Evolutionary conservation across 2,113 vertebrate genomes (phyloP), one percentile per base, ranked within the genome.

Genomic region (Cyprinodon tularosa): DNA sequence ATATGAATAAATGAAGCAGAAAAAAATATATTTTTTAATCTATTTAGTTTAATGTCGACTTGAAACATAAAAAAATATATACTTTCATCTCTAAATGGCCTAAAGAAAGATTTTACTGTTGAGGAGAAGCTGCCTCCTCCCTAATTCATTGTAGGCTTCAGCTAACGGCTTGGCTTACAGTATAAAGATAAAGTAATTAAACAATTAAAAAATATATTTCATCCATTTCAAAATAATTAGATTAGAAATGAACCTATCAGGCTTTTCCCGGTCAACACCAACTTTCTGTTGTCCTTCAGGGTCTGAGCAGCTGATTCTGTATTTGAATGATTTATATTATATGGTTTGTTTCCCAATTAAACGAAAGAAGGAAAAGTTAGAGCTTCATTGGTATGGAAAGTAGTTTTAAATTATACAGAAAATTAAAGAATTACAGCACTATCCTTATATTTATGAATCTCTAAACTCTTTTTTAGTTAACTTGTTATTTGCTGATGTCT

Each of bases 31-130:
- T 72, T 72, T 82, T 66, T 82, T 71, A 62, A 82, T 76, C 20
- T 53, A 9, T 79, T 78, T 53, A 62, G 72, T 60, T 76, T 60
- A 72, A 53, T 4, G 29, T 70, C 72, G 74, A 85, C 47, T 38
- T 63, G 65, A 40, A 85, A 80, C 77, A 63, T n/a, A 1, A 57
- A n/a, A 57, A 3, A 66, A 61, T 66, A 37, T 63, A 75, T 22
- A 77, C 88, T 93, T 90, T 92, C 64, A 90, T 93, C 89, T 88
- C 47, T 50, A 66, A 86, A 86, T 78, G 75, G 82, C 85, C 88
- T 3, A 67, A 40, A 87, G 88, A 78, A 79, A 90, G 89, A 61
- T 74, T 92, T 90, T 90, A 80, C 20, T 70, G 74, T 72, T 68
- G 61, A 78, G 70, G 62, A 42, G 37, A 48, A 45, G 44, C 5